Conservation (phyloP, 2,888 invertebrate genomes). For the Acrobasis consociella region DNA sequence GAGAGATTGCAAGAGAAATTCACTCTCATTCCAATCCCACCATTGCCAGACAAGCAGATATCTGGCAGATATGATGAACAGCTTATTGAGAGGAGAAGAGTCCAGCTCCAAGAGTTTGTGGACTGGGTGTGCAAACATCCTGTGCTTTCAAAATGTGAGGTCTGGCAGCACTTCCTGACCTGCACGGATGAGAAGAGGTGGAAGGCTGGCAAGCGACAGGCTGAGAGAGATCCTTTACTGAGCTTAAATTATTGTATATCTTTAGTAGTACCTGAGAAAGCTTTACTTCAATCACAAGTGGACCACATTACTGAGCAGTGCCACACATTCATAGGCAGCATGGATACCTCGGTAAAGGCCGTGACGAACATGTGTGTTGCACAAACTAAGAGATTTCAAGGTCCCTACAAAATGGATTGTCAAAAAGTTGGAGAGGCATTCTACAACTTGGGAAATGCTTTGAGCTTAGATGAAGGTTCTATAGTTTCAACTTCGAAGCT, state of each 20-base stretch:
- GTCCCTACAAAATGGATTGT: constrained; percentile 94
- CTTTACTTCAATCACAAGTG: constrained; percentile 87
- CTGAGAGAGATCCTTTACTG: constrained; percentile 95
- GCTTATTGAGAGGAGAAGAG: constrained; percentile 96
- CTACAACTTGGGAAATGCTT: constrained; percentile 90
- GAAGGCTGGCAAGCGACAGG: constrained; percentile 97
- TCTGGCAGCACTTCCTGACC: constrained; percentile 98
- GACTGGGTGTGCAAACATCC: constrained; percentile 98
- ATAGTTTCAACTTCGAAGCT: constrained; percentile 85
- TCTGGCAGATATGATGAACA: constrained; percentile 98
- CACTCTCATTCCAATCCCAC: constrained; percentile 96
- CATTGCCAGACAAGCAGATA: constrained; percentile 98
- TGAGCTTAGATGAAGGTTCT: constrained; percentile 89
- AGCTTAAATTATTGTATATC: constrained; percentile 96
- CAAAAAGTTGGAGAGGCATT: constrained; percentile 95
- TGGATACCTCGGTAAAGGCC: constrained; percentile 94
- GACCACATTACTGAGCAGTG: constrained; percentile 94
- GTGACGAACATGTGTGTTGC: constrained; percentile 91
- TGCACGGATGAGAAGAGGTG: constrained; percentile 98
- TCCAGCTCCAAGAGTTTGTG: constrained; percentile 97
- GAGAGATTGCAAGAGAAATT: constrained; percentile 97
- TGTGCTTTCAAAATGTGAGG: constrained; percentile 94
- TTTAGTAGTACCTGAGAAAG: constrained; percentile 91
- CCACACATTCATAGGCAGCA: constrained; percentile 89
- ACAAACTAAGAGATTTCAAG: constrained; percentile 93